These are phyloP conservation scores for Ostrea edulis DNA, from an alignment of 1,140 invertebrate species.

Conservation along the genomic window DNA sequence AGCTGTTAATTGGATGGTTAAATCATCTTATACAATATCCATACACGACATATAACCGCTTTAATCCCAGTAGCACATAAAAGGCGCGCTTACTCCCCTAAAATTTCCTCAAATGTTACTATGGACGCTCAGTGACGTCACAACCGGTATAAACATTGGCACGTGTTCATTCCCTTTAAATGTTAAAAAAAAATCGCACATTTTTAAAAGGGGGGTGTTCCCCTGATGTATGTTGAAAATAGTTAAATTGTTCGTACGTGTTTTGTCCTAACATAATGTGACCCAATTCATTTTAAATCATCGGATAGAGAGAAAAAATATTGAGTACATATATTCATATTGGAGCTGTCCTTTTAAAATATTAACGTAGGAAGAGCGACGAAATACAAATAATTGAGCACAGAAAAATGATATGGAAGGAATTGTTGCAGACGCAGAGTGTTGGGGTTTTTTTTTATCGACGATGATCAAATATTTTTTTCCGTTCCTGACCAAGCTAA, in stretches of 20 bases:
- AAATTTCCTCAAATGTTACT: conserved; percentile 28
- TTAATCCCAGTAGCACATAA: background rate
- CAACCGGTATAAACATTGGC: conserved; percentile 54
- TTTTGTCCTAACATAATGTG: too few species aligned
- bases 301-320: too few species aligned
- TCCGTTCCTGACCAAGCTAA: background rate
- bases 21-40: background rate
- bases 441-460: background rate
- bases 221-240: too few species aligned
- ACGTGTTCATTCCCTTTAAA: conserved; percentile 47
- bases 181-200: background rate
- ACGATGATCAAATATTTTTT: too few species aligned
- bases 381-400: background rate
- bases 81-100: conserved; percentile 21
- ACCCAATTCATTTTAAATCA: too few species aligned
- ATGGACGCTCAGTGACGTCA: conserved; percentile 40
- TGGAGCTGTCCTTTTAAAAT: too few species aligned
- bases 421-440: background rate
- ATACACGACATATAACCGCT: background rate
- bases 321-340: too few species aligned
- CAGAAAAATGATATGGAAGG: background rate
- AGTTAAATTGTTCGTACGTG: too few species aligned
- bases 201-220: too few species aligned
- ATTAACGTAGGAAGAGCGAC: too few species aligned
- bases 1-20: background rate